Base-by-base conservation (phyloP, 2,797 vertebrate genomes). In the Paguma larvata region DNA sequence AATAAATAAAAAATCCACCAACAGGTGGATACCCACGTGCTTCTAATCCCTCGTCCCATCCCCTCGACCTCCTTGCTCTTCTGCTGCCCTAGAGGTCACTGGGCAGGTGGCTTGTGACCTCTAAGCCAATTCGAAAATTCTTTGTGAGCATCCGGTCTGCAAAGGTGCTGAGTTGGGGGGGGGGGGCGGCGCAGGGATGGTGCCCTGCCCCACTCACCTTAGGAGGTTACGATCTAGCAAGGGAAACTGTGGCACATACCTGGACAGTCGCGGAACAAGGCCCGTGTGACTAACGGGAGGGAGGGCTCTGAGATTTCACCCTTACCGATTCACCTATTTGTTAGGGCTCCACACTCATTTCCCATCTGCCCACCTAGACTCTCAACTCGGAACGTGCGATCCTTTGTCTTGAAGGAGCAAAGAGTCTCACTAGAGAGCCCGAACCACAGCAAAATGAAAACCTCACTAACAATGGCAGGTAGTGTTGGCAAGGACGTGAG, bases 391-490 rank as follows among this genome's bases (percentile, higher is more conserved):
- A 85, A 82, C 62, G 82, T 44, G 23, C 10, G 13, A 4, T 6
- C 59, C 73, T 75, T 84, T 19, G 18, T 59, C 48, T 67, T 16
- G 7, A 89, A 92, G 83, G 51, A 25, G 19, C 51, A 27, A n/a
- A 94, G 8, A 38, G 12, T 65, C 34, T 34, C 44, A 41, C 5
- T 21, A 77, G 41, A 68, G 46, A 75, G 23, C 70, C n/a, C 62
- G 62, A 82, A 70, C 19, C 30, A 30, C 6, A 16, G 32, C 18
- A 11, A 34, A 63, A 32, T 79, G 12, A 34, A 51, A 19, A 27
- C 11, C 0, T 65, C 12, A n/a, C 27, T 12, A 67, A n/a, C n/a
- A 0, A 6, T 2, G 5, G 27, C 68, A 3, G 18, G 62, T n/a
- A 10, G 27, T 2, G 3, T 27, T 11, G 6, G 4, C 5, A 3